Evolutionary conservation across 2,113 vertebrate genomes (phyloP).

Genomic region (Microcebus tavaratra): DNA sequence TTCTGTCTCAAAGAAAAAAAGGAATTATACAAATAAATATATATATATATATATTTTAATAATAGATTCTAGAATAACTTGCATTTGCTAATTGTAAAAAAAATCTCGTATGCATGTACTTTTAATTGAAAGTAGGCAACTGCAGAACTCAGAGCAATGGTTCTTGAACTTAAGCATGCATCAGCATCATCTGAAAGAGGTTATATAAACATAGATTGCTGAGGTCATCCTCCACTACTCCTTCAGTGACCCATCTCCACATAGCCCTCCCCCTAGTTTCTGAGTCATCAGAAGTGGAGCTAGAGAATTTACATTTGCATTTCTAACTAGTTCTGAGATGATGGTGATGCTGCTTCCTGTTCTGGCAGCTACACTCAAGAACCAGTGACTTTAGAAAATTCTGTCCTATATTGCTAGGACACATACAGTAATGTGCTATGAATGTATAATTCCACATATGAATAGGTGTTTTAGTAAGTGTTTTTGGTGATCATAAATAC

Average conservation of each 20-base stretch:
- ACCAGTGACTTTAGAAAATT: background rate
- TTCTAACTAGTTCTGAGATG: slow-evolving; percentile 6
- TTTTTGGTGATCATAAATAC: background rate
- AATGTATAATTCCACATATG: background rate
- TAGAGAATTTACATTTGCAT: background rate
- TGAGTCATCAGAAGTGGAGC: background rate
- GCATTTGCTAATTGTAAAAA: background rate
- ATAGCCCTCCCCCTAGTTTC: background rate
- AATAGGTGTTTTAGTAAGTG: background rate
- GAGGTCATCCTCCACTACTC: background rate
- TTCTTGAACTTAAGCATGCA: background rate
- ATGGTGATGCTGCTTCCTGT: background rate
- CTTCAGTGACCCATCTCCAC: too few relatives aligned
- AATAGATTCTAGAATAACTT: slow-evolving; percentile 6
- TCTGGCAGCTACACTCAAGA: background rate
- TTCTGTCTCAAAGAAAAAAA: too few relatives aligned
- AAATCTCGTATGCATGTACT: background rate
- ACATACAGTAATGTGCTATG: background rate
- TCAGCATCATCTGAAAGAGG: background rate
- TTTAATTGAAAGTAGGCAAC: slow-evolving; percentile 14
- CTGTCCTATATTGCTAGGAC: background rate
- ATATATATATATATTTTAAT: background rate
- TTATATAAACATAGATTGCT: background rate
- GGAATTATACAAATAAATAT: background rate
- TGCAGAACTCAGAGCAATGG: background rate